These are phyloP conservation scores for Cepaea hortensis DNA, from an alignment of 2,888 invertebrate species.

Conservation along the genomic window DNA sequence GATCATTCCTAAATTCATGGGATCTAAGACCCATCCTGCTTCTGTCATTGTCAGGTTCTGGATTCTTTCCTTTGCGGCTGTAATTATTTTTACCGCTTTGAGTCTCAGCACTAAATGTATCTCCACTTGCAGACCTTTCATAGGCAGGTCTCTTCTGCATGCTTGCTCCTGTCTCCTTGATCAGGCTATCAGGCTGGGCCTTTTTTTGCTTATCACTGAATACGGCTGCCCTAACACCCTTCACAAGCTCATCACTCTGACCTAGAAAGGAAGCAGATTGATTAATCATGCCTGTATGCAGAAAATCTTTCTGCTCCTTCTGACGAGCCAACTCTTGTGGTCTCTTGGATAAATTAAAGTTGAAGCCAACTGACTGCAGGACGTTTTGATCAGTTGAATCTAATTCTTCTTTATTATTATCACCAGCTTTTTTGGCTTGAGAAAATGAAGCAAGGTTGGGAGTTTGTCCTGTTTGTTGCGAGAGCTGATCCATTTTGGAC, in stretches of 20 bases:
- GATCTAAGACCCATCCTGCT: no score
- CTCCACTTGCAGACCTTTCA: conserved; percentile 27
- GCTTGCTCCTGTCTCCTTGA: conserved; percentile 37
- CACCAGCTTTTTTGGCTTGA: not conserved
- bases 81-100: no score
- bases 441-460: not conserved
- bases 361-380: conserved; percentile 74
- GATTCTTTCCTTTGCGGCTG: no score
- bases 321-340: conserved; percentile 73
- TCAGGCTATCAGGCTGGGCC: conserved; percentile 26
- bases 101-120: not conserved
- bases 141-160: conserved; percentile 1
- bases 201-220: conserved; percentile 22
- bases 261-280: no score
- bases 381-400: conserved; percentile 73
- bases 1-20: no score
- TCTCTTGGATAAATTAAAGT: conserved; percentile 75
- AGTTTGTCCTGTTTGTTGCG: no score
- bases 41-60: no score
- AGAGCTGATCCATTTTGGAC: no score
- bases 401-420: conserved; percentile 53
- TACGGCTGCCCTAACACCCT: conserved; percentile 22
- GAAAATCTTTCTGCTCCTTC: no score
- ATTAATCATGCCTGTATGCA: no score
- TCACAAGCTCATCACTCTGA: no score